Percentiles rank a stretch among this genome's conserved stretches.
These are phyloP conservation scores for Diceros bicornis DNA, from an alignment of 2,797 vertebrate genomes.

Conservation along the genomic window DNA sequence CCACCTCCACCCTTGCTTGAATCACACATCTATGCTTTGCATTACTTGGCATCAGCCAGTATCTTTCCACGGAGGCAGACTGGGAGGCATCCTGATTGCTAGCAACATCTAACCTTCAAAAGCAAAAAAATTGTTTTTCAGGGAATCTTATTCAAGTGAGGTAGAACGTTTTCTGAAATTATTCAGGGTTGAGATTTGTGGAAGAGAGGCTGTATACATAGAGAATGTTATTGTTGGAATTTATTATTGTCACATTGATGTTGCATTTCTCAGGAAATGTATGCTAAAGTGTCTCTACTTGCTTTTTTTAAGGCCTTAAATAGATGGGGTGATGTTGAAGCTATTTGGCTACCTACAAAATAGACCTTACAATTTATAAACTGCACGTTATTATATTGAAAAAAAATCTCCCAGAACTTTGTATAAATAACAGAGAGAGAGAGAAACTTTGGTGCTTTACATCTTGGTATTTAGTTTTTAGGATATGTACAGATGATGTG, in stretches of 20 bases:
- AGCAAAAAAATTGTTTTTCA: not conserved
- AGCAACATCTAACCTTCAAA: not conserved
- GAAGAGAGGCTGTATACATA: not conserved
- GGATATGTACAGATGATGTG: not conserved
- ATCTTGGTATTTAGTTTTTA: conserved; percentile 50
- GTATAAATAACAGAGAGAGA: conserved; percentile 59
- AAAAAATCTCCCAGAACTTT: conserved; percentile 49
- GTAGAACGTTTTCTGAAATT: conserved; percentile 46
- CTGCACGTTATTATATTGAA: conserved; percentile 15
- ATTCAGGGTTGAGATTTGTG: conserved; percentile 47
- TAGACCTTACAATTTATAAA: conserved; percentile 35
- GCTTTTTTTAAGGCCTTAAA: conserved; percentile 49
- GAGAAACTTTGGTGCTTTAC: not conserved
- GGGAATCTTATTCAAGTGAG: conserved; percentile 49
- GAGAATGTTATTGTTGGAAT: not conserved
- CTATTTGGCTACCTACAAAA: conserved; percentile 63
- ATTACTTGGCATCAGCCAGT: not conserved
- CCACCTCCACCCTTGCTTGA: not conserved
- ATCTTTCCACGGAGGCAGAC: not conserved
- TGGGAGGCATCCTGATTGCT: not conserved
- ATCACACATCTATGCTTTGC: not conserved
- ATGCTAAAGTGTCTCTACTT: conserved; percentile 65
- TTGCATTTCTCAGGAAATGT: conserved; percentile 63
- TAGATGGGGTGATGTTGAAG: conserved; percentile 46
- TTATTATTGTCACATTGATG: conserved; percentile 46